phyloP scores from a whole-genome alignment of 2,113 vertebrate genomes.

The Hiodon alosoides region DNA sequence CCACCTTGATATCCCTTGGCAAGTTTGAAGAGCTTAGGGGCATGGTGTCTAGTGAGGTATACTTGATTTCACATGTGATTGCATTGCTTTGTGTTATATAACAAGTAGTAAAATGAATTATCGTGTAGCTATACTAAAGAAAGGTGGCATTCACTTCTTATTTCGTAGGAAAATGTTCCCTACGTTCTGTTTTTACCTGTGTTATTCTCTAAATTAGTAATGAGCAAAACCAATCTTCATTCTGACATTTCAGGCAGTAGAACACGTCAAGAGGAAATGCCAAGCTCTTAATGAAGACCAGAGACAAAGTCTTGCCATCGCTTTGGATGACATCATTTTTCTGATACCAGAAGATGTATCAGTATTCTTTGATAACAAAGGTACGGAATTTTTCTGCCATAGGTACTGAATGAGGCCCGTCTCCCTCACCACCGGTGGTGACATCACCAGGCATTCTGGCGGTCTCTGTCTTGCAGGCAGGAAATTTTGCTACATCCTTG shows the following conservation, averaged over 20 bases:
- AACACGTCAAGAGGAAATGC: constrained; percentile 39
- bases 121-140: too few species aligned
- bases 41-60: constrained; percentile 47
- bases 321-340: constrained; percentile 46
- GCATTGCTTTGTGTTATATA: too few species aligned
- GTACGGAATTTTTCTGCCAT: background rate
- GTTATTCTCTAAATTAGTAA: background rate
- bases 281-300: constrained; percentile 25
- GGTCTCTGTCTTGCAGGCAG: background rate
- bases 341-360: constrained; percentile 46
- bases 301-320: constrained; percentile 37
- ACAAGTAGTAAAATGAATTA: too few species aligned
- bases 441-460: background rate
- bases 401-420: background rate
- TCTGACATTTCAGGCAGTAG: constrained; percentile 36
- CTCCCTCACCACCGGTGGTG: background rate
- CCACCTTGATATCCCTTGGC: constrained; percentile 43
- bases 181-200: background rate
- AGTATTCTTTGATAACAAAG: constrained; percentile 40
- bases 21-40: constrained; percentile 39
- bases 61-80: background rate
- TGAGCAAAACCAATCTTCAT: background rate
- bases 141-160: too few species aligned
- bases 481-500: constrained; percentile 34
- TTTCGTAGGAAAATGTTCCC: background rate